These are phyloP conservation scores for Sminthurides aquaticus DNA, from an alignment of 2,888 invertebrate genomes.

Conservation along the genomic window DNA sequence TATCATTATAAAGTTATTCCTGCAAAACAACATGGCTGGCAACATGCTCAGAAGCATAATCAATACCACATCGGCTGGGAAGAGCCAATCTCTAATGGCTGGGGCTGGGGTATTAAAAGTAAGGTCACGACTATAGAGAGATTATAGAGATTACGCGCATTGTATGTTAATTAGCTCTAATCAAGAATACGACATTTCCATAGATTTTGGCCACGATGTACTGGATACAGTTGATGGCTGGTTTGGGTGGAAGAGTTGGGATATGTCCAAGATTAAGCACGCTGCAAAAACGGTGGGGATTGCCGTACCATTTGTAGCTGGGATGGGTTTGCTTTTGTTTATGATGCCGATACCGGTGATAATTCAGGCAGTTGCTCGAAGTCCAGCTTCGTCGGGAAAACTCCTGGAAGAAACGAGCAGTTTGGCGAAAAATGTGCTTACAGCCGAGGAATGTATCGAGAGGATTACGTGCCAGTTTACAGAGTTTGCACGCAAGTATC, in stretches of 20 bases:
- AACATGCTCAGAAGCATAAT: not conserved
- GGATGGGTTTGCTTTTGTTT: not conserved
- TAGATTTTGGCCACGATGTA: not conserved
- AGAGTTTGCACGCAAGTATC: not conserved
- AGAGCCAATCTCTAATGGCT: not conserved
- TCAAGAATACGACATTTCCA: not conserved
- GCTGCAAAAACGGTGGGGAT: not conserved
- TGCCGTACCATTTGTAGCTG: not conserved
- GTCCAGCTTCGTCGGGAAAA: not conserved
- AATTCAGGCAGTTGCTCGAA: not conserved
- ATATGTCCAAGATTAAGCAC: not conserved
- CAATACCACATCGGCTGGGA: slow-evolving; percentile 5
- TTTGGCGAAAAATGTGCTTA: not conserved
- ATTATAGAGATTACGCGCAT: no score
- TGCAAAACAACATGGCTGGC: slow-evolving; percentile 2
- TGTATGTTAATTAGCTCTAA: no score
- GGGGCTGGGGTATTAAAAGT: slow-evolving; percentile 1
- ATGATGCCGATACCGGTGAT: not conserved
- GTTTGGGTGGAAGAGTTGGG: slow-evolving; percentile 2
- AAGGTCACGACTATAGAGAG: no score
- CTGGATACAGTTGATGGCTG: slow-evolving; percentile 1
- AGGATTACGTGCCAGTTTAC: not conserved
- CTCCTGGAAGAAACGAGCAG: slow-evolving; percentile 1
- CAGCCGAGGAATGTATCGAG: not conserved
- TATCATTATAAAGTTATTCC: slow-evolving; percentile 2